phyloP scores from a whole-genome alignment of 2,797 vertebrate species.

The Rhinoraja longicauda region DNA sequence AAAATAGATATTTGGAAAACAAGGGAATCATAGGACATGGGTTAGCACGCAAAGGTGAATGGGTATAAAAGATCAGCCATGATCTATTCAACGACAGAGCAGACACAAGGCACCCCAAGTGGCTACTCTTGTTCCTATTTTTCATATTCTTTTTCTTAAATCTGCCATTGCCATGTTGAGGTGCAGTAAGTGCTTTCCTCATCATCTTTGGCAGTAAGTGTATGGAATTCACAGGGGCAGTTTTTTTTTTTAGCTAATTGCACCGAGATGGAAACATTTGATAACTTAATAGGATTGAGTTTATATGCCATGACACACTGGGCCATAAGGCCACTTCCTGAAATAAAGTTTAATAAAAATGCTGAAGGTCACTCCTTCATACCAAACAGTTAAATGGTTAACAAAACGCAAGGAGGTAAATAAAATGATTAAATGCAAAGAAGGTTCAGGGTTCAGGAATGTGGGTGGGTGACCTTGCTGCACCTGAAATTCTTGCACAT shows the following conservation, averaged over 20 bases:
- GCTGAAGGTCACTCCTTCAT: neutral
- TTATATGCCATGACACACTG: neutral
- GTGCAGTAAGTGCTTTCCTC: neutral
- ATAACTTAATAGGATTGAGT: neutral
- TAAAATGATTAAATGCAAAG: neutral
- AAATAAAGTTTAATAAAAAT: neutral
- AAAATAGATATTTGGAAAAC: no score
- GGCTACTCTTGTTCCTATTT: no score
- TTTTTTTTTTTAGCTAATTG: neutral
- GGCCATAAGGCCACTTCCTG: neutral
- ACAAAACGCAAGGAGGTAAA: neutral
- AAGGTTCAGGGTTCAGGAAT: conserved; percentile 8
- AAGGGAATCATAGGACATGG: no score
- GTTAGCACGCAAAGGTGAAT: no score
- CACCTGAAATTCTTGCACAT: neutral
- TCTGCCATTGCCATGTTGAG: neutral
- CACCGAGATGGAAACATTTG: neutral
- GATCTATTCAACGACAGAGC: no score
- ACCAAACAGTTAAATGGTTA: neutral
- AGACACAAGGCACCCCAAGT: no score
- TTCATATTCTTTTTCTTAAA: no score
- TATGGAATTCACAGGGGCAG: neutral
- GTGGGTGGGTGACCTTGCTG: neutral
- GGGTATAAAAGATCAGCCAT: no score
- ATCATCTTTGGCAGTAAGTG: no score